Base-by-base conservation (phyloP, 64 coral and sea anemone species). In the Hydrozoanthus tunicans region DNA sequence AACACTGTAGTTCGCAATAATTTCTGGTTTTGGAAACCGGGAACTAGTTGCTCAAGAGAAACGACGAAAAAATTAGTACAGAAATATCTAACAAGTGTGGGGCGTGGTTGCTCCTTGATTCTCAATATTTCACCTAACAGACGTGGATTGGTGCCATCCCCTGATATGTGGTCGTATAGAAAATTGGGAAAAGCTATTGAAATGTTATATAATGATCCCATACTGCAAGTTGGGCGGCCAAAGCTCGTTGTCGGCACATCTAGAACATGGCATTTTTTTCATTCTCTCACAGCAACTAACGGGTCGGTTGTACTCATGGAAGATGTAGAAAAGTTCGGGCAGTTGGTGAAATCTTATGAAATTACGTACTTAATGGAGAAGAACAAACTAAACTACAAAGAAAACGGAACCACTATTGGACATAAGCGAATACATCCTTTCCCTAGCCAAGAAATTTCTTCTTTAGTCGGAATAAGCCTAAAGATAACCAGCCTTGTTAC, bases 361-460 rank as follows among this genome's bases (percentile, higher is more conserved):
- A 68, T 91, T 23, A 91, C 62, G 10, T 79, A 80, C 27, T 60
- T 80, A 23, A 81, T 72, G 24, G 77, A 79, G 52, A 8, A 12
- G 11, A 81, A 62, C 17, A 64, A 59, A 20, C 5, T 59, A 11
- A 66, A 71, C 67, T 11, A 71, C 53, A 56, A 12, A 7, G 89
- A 91, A 32, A 70, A 64, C 0, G 75, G 73, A 43, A 70, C 76
- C 12, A 79, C 89, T 32, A 58, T 91, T 81, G 89, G 89, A 13
- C 62, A 91, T 64, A 91, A 91, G 17, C 80, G 89, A 20, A 91
- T 91, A 5, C 89, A 91, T 56, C 89, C 89, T 8, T 81, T 91
- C 32, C 78, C 77, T 59, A 74, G 84, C 54, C 55, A 51, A 62
- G 14, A 60, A 17, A 12, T 11, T 9, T 7, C 51, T 8, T 58